Conservation (phyloP, 2,797 vertebrate species). For the Micrastur ruficollis region DNA sequence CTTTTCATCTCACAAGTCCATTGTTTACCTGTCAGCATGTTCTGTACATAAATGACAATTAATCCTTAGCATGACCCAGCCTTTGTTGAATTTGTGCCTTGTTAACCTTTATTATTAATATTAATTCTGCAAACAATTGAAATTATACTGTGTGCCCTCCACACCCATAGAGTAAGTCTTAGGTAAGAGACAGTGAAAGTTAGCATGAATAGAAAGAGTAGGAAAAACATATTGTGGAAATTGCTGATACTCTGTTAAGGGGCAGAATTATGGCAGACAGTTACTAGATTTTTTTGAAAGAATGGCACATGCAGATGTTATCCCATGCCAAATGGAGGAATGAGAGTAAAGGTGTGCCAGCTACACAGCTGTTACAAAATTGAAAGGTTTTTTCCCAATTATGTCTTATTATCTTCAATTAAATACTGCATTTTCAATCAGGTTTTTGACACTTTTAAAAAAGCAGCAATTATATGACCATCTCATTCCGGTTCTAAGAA, state of each 20-base stretch:
- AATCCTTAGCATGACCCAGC: not conserved
- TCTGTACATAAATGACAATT: not conserved
- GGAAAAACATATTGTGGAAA: not conserved
- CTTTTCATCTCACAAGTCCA: slow-evolving; percentile 9
- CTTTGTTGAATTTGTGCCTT: not conserved
- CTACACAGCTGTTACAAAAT: not conserved
- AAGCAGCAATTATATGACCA: not conserved
- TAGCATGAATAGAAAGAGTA: not conserved
- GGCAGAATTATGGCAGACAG: not conserved
- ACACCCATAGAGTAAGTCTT: not conserved
- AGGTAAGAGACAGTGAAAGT: not conserved
- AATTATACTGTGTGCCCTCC: not conserved
- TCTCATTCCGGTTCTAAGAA: not conserved
- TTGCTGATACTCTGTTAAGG: not conserved
- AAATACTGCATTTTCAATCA: not conserved
- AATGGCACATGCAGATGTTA: not conserved
- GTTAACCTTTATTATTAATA: slow-evolving; percentile 11
- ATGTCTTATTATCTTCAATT: not conserved
- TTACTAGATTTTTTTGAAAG: not conserved
- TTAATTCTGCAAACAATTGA: not conserved
- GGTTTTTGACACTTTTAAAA: not conserved
- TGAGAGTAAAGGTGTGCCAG: not conserved
- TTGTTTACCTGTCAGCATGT: slow-evolving; percentile 23
- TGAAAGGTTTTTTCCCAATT: not conserved
- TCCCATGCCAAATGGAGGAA: not conserved